These are phyloP conservation scores for Sisyra nigra DNA, from an alignment of 2,888 invertebrate species.

Conservation along the genomic window DNA sequence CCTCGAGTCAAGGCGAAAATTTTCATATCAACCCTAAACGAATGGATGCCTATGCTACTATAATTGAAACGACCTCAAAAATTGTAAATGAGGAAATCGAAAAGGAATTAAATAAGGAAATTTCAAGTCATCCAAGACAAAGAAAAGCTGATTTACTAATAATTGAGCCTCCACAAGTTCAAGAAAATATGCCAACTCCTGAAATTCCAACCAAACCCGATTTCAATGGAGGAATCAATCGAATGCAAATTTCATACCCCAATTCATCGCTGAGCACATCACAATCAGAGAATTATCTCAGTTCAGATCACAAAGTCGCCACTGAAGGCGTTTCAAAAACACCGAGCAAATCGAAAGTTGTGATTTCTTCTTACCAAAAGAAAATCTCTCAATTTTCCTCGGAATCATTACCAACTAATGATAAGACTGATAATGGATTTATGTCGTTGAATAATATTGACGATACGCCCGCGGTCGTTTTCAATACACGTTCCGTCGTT, in stretches of 20 bases:
- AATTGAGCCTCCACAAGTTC: background rate
- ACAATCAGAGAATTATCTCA: background rate
- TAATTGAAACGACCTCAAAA: background rate
- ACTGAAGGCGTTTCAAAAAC: slow-evolving; percentile 10
- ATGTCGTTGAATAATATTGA: slow-evolving; percentile 23
- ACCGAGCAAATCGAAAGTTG: slow-evolving; percentile 28
- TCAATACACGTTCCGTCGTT: slow-evolving; percentile 38
- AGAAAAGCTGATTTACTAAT: background rate
- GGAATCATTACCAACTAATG: slow-evolving; percentile 14
- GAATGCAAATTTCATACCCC: slow-evolving; percentile 6
- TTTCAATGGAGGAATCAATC: background rate
- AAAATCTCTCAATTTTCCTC: slow-evolving; percentile 29
- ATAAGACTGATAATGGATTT: slow-evolving; percentile 18
- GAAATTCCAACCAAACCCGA: background rate
- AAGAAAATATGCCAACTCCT: background rate
- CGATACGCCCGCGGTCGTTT: slow-evolving; percentile 21
- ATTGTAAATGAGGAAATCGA: background rate
- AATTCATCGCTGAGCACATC: slow-evolving; percentile 1
- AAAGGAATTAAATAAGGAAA: background rate
- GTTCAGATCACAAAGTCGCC: background rate
- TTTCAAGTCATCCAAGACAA: slow-evolving; percentile 6
- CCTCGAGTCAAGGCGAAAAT: background rate
- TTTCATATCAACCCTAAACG: background rate
- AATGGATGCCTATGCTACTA: slow-evolving; percentile 3
- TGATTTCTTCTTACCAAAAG: slow-evolving; percentile 36